A percentile compares a stretch with the other conserved stretches of the same genome.
Evolutionary conservation across 2,113 vertebrate genomes (phyloP).

Genomic region (Noctilio leporinus): DNA sequence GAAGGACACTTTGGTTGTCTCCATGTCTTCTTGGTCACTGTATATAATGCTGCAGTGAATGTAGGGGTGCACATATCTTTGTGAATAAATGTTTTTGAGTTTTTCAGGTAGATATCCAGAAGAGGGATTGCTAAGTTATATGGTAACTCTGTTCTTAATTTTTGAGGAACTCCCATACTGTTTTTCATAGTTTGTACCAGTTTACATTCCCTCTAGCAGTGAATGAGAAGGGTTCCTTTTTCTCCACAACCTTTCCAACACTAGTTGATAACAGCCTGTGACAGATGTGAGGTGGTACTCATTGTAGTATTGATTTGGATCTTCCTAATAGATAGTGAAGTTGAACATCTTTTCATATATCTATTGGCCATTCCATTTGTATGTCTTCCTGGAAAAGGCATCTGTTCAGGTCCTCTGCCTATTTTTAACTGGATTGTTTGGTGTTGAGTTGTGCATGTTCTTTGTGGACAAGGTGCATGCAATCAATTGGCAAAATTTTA

Average conservation of each 20-base stretch:
- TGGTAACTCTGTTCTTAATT: not conserved
- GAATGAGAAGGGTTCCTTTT: not conserved
- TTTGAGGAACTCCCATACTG: not conserved
- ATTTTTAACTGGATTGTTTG: not conserved
- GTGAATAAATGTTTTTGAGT: not conserved
- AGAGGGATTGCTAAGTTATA: not conserved
- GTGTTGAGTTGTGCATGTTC: not conserved
- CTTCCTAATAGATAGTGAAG: not conserved
- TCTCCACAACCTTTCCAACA: not conserved
- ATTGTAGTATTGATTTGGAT: not conserved
- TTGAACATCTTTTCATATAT: not conserved
- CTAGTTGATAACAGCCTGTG: not conserved
- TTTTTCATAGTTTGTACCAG: not conserved
- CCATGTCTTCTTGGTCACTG: not conserved
- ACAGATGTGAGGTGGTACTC: not conserved
- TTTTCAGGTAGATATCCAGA: not conserved
- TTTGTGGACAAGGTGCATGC: no score
- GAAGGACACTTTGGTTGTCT: not conserved
- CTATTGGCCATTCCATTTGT: not conserved
- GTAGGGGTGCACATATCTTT: not conserved
- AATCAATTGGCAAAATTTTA: no score
- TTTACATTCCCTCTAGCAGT: not conserved
- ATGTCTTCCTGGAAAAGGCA: not conserved
- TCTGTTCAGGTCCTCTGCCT: not conserved
- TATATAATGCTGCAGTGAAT: not conserved